Conservation (phyloP, 2,797 vertebrate species). For the Ctenopoma multispine region DNA sequence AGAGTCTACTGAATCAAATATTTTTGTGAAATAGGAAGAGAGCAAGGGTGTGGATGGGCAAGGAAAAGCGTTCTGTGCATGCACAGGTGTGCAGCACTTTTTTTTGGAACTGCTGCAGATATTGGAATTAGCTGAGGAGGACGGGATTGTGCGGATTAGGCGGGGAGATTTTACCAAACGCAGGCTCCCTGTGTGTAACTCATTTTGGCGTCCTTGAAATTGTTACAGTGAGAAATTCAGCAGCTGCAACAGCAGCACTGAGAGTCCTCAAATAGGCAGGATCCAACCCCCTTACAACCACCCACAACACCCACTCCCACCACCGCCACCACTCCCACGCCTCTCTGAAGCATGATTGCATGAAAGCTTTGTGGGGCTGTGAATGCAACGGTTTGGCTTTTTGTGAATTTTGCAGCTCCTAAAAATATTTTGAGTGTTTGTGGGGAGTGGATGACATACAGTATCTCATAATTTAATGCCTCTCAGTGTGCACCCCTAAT, state of each 20-base stretch:
- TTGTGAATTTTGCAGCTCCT: conserved; percentile 60
- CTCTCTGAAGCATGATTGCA: conserved; percentile 62
- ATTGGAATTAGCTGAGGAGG: conserved; percentile 75
- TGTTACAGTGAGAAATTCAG: conserved; percentile 81
- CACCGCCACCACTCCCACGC: conserved; percentile 60
- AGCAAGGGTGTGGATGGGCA: conserved; percentile 36
- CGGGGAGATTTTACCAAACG: conserved; percentile 74
- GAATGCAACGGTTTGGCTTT: conserved; percentile 44
- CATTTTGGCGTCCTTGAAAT: conserved; percentile 84
- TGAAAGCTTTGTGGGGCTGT: conserved; percentile 43
- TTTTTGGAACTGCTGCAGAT: conserved; percentile 64
- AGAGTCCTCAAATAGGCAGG: conserved; percentile 64
- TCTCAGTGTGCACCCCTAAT: conserved; percentile 51
- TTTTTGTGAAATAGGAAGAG: conserved; percentile 35
- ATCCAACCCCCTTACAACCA: conserved; percentile 39
- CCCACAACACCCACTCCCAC: conserved; percentile 56
- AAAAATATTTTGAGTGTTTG: conserved; percentile 65
- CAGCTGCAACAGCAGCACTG: conserved; percentile 77
- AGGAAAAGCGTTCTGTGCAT: conserved; percentile 47
- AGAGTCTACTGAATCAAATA: conserved; percentile 46
- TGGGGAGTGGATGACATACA: conserved; percentile 35
- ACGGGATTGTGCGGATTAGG: conserved; percentile 78
- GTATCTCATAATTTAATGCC: conserved; percentile 46
- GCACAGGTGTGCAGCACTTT: conserved; percentile 36
- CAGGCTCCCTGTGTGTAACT: conserved; percentile 78